Evolutionary conservation across 2,113 vertebrate species (phyloP).

Genomic region (Athene cunicularia): DNA sequence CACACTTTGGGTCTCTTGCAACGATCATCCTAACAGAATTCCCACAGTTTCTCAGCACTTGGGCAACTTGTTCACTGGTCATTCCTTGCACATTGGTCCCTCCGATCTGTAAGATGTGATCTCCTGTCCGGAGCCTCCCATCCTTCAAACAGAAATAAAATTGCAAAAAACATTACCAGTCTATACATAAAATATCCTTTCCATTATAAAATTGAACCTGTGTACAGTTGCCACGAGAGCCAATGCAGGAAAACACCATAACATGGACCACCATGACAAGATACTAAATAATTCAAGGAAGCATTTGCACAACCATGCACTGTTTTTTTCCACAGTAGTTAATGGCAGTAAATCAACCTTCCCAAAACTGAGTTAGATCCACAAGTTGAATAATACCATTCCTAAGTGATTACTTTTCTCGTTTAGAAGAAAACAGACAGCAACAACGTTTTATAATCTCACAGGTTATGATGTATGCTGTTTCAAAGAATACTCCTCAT

Average conservation of each 20-base stretch:
- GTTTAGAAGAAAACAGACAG: background rate
- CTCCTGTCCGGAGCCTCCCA: constrained; percentile 89
- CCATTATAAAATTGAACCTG: background rate
- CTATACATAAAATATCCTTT: background rate
- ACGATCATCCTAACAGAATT: constrained; percentile 88
- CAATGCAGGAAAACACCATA: background rate
- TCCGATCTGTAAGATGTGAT: constrained; percentile 94
- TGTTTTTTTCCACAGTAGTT: background rate
- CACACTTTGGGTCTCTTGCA: constrained; percentile 82
- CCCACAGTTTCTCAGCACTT: constrained; percentile 91
- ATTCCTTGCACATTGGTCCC: constrained; percentile 87
- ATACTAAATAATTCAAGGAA: background rate
- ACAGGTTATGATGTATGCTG: background rate
- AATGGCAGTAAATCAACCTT: background rate
- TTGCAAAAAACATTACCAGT: background rate
- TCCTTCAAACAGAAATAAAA: constrained; percentile 77
- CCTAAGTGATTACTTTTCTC: background rate
- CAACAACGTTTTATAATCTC: background rate
- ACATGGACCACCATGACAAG: background rate
- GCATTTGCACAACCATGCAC: rapidly evolving
- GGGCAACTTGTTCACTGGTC: constrained; percentile 92
- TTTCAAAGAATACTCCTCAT: background rate
- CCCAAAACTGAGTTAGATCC: background rate
- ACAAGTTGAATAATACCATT: background rate
- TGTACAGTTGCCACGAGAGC: background rate